A percentile compares a stretch with the other conserved stretches of the same genome.
Evolutionary conservation across 2,797 vertebrate genomes (phyloP).

Genomic region (Oophaga sylvatica): DNA sequence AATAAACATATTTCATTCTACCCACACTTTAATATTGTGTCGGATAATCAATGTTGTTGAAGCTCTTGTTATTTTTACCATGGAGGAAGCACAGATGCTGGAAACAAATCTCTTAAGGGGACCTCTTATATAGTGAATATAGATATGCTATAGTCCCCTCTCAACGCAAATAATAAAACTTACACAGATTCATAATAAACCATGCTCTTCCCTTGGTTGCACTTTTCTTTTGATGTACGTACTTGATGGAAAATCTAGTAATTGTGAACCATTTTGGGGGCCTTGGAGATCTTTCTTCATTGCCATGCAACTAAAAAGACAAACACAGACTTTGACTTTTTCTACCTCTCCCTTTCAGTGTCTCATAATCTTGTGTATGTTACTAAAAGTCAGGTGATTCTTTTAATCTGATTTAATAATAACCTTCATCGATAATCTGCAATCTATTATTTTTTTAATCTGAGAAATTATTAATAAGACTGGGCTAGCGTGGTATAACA

Average conservation of each 20-base stretch:
- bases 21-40: conserved; percentile 15
- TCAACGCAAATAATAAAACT: not conserved
- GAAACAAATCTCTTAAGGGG: not conserved
- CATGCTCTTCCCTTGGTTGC: too few relatives aligned
- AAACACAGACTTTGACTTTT: not conserved
- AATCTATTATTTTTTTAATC: not conserved
- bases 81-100: not conserved
- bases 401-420: not conserved
- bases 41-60: conserved; percentile 10
- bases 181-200: too few relatives aligned
- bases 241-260: too few relatives aligned
- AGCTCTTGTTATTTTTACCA: not conserved
- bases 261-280: too few relatives aligned
- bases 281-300: not conserved
- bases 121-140: not conserved
- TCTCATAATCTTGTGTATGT: too few relatives aligned
- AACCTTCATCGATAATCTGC: not conserved
- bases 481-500: too few relatives aligned
- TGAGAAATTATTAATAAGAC: too few relatives aligned
- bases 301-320: not conserved
- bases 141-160: not conserved
- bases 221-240: not conserved
- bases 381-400: too few relatives aligned
- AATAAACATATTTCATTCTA: conserved; percentile 11
- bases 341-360: too few relatives aligned